A percentile compares a stretch with the other conserved stretches of the same genome.
phyloP scores from a whole-genome alignment of 2,797 vertebrate genomes.

The Xenopus petersii region DNA sequence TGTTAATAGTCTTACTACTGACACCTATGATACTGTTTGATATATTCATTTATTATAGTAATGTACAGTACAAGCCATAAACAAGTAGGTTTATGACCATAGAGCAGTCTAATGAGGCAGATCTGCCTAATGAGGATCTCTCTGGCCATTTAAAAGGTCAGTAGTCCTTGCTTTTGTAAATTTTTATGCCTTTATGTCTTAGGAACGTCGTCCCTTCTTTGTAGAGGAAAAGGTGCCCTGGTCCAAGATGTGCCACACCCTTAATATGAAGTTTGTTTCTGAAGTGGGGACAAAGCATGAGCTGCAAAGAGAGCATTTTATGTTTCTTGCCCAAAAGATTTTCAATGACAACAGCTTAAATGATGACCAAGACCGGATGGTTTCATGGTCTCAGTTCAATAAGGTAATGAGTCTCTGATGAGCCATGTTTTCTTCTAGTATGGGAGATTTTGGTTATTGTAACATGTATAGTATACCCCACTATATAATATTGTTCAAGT shows the following conservation, averaged over 20 bases:
- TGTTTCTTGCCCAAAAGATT: slow-evolving; percentile 95
- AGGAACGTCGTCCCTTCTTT: slow-evolving; percentile 88
- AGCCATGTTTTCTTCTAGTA: too few relatives aligned
- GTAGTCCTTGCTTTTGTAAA: not conserved
- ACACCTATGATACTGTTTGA: too few relatives aligned
- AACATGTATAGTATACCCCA: too few relatives aligned
- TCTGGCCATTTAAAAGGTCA: too few relatives aligned
- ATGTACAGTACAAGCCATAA: too few relatives aligned
- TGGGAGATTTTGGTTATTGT: too few relatives aligned
- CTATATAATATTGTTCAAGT: too few relatives aligned
- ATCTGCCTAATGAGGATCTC: too few relatives aligned
- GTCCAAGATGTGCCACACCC: slow-evolving; percentile 85
- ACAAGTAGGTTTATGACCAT: too few relatives aligned
- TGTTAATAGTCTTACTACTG: too few relatives aligned
- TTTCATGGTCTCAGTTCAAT: slow-evolving; percentile 97
- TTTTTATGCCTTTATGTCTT: slow-evolving; percentile 4
- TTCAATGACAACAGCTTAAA: slow-evolving; percentile 80
- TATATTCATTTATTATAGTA: too few relatives aligned
- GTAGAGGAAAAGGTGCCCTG: slow-evolving; percentile 90
- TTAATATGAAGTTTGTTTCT: slow-evolving; percentile 90
- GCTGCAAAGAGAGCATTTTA: slow-evolving; percentile 80
- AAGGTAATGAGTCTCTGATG: slow-evolving; percentile 67
- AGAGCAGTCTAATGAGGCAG: too few relatives aligned
- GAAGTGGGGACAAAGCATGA: slow-evolving; percentile 83
- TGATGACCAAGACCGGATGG: slow-evolving; percentile 80